Conservation (phyloP, 2,113 vertebrate genomes). For the Bubo scandiacus region DNA sequence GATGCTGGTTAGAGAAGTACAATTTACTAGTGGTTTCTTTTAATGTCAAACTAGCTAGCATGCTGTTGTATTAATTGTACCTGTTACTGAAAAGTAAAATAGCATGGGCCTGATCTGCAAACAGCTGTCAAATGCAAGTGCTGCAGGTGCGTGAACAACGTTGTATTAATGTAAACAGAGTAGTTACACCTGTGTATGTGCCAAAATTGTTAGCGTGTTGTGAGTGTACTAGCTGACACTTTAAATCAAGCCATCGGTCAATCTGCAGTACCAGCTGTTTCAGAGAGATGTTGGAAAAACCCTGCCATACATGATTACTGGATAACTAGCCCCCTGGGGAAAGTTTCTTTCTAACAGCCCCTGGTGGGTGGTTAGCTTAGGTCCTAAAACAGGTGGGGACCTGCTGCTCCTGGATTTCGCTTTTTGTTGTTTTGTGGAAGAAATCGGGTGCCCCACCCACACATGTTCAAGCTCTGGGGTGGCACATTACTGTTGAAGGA, state of each 20-base stretch:
- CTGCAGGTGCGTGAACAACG: background rate
- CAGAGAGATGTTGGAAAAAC: background rate
- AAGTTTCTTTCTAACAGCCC: background rate
- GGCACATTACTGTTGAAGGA: accelerated
- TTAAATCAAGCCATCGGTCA: background rate
- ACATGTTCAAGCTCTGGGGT: accelerated
- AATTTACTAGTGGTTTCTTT: background rate
- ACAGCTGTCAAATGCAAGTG: background rate
- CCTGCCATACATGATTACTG: background rate
- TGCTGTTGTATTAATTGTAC: background rate
- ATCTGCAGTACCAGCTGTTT: background rate
- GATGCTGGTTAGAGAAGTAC: background rate
- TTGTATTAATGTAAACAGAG: background rate
- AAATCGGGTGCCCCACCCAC: background rate
- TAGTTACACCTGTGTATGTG: background rate
- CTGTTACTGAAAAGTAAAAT: background rate
- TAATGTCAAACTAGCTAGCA: background rate
- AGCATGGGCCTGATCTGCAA: background rate
- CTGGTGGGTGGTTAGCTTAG: background rate
- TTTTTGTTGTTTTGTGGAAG: background rate
- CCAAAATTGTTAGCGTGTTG: background rate
- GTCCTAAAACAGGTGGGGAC: background rate
- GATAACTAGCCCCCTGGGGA: background rate
- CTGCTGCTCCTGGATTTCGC: background rate
- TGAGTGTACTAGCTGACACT: background rate